phyloP scores from a whole-genome alignment of 1,140 invertebrate genomes.

The Drosophila quadrilineata region DNA sequence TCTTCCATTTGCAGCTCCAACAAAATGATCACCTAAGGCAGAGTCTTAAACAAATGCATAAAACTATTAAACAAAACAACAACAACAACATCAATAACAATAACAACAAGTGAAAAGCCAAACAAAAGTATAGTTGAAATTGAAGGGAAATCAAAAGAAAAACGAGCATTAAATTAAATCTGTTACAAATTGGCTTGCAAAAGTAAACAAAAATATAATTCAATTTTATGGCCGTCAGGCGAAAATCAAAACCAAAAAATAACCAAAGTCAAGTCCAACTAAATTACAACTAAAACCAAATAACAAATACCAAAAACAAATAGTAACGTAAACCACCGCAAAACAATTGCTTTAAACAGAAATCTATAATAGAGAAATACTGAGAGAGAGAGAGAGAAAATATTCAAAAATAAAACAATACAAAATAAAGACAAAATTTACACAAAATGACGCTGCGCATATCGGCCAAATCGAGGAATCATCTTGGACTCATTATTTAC shows the following conservation, averaged over 20 bases:
- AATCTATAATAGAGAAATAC: too few relatives aligned
- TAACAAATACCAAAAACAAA: constrained; percentile 10
- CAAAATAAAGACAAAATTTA: constrained; percentile 24
- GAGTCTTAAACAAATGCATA: constrained; percentile 23
- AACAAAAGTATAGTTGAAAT: constrained; percentile 15
- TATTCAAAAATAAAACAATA: constrained; percentile 23
- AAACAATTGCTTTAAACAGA: constrained; percentile 63
- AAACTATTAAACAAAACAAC: not conserved
- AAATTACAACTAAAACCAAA: constrained; percentile 5
- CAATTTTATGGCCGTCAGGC: constrained; percentile 18
- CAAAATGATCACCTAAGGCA: constrained; percentile 53
- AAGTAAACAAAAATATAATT: constrained; percentile 30
- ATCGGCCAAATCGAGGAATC: constrained; percentile 72
- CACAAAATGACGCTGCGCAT: constrained; percentile 78
- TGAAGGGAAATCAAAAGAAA: not conserved
- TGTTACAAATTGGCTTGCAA: constrained; percentile 41
- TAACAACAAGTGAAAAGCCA: constrained; percentile 15
- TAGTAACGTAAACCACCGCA: constrained; percentile 71
- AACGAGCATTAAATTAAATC: not conserved
- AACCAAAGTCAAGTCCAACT: constrained; percentile 13
- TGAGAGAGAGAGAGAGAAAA: not conserved
- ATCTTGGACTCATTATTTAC: constrained; percentile 75
- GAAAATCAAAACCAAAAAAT: constrained; percentile 5
- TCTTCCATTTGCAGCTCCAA: constrained; percentile 36
- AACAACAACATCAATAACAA: constrained; percentile 7